These are phyloP conservation scores for Andrena chrysosceles DNA, from an alignment of 2,888 invertebrate genomes.

Conservation along the genomic window DNA sequence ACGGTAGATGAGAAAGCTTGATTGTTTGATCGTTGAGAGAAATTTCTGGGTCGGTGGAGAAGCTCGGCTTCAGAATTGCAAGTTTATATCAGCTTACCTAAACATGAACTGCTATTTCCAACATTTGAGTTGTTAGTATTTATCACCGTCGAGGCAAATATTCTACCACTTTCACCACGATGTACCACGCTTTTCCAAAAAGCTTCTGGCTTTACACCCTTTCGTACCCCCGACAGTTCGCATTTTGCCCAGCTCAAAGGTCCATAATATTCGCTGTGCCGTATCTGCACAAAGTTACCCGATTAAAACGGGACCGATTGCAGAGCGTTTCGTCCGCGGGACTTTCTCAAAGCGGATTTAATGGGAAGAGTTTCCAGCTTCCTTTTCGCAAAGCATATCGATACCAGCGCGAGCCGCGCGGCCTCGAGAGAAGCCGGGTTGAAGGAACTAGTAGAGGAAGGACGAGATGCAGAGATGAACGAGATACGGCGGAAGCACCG, in stretches of 20 bases:
- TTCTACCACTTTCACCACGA: neutral
- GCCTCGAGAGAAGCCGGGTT: too few relatives aligned
- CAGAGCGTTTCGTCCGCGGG: neutral
- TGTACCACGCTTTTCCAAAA: neutral
- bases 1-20: neutral
- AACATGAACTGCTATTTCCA: too few relatives aligned
- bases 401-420: neutral
- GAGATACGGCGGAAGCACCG: conserved; percentile 14
- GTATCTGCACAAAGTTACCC: neutral
- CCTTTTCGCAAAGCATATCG: neutral
- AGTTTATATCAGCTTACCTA: too few relatives aligned
- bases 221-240: neutral
- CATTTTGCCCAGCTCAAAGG: neutral
- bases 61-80: too few relatives aligned
- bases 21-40: neutral
- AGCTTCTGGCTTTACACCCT: too few relatives aligned
- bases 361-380: conserved; percentile 3
- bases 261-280: neutral
- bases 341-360: conserved; percentile 17
- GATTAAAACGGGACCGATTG: conserved; percentile 1
- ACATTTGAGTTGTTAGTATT: too few relatives aligned
- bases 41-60: neutral
- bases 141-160: too few relatives aligned
- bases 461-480: neutral
- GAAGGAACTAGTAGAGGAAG: neutral